These are phyloP conservation scores for Agrochola macilenta DNA, from an alignment of 2,888 invertebrate genomes.

Conservation along the genomic window DNA sequence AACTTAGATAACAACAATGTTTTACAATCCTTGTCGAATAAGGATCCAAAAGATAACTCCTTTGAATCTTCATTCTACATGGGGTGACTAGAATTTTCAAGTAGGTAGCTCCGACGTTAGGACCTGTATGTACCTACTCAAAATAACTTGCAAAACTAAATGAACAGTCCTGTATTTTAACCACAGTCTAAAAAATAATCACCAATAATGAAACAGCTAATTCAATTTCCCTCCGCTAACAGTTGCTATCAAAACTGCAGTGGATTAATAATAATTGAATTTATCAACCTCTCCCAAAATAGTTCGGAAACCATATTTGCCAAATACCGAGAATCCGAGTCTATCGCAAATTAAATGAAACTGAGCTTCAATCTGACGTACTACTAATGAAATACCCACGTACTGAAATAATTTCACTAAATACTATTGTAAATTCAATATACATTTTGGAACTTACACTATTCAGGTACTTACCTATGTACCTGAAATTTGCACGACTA, in stretches of 20 bases:
- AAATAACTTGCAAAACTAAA: slow-evolving; percentile 16
- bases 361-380: slow-evolving; percentile 35
- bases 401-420: slow-evolving; percentile 23
- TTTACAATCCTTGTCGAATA: slow-evolving; percentile 8
- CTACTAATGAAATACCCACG: slow-evolving; percentile 38
- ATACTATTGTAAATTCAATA: slow-evolving; percentile 33
- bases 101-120: slow-evolving; percentile 14
- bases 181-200: neutral
- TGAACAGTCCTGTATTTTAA: neutral
- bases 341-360: slow-evolving; percentile 31
- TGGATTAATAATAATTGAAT: slow-evolving; percentile 19
- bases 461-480: neutral
- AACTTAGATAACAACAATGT: slow-evolving; percentile 27
- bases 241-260: slow-evolving; percentile 28
- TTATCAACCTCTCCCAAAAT: neutral
- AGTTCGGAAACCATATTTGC: neutral
- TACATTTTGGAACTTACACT: slow-evolving; percentile 23
- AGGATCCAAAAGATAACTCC: neutral
- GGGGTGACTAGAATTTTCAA: slow-evolving; percentile 10
- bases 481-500: too few relatives aligned
- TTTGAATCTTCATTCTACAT: slow-evolving; percentile 17
- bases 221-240: neutral
- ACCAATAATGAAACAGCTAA: neutral
- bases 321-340: slow-evolving; percentile 21
- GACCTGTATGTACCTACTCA: neutral